Evolutionary conservation across 2,797 vertebrate genomes (phyloP).

Genomic region (Adelosebastes latens): DNA sequence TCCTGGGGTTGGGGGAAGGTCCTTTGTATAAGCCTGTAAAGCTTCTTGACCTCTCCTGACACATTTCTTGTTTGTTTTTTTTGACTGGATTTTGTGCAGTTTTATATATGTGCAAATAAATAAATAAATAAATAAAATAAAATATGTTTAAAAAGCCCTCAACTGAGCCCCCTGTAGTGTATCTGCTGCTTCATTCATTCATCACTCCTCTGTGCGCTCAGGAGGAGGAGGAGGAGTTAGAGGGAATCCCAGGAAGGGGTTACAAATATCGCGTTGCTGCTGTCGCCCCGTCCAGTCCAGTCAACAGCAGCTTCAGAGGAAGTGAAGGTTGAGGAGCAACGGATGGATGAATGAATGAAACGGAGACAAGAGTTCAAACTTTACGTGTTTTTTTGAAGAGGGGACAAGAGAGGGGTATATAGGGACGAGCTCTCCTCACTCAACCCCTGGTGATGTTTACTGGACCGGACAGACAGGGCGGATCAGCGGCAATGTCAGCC

Average conservation of each 20-base stretch:
- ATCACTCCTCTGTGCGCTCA: neutral
- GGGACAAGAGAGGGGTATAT: too few relatives aligned
- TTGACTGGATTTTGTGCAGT: too few relatives aligned
- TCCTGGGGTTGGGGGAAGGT: too few relatives aligned
- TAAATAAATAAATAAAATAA: too few relatives aligned
- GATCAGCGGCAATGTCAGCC: constrained; percentile 42
- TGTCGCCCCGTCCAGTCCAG: constrained; percentile 22
- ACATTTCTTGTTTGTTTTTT: too few relatives aligned
- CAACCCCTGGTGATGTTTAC: constrained; percentile 7
- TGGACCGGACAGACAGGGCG: constrained; percentile 28
- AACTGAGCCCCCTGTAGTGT: neutral
- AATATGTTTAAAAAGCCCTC: neutral
- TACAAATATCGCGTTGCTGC: constrained; percentile 73
- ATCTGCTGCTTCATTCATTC: constrained; percentile 20
- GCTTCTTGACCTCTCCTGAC: too few relatives aligned
- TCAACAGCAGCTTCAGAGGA: constrained; percentile 19
- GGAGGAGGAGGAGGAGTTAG: constrained; percentile 47
- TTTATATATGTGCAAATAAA: too few relatives aligned
- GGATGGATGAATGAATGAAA: constrained; percentile 25
- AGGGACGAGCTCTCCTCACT: neutral
- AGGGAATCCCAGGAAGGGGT: constrained; percentile 72
- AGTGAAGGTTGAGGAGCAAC: constrained; percentile 3
- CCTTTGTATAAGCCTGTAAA: too few relatives aligned
- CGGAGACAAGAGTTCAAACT: neutral
- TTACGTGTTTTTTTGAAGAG: neutral